Evolutionary conservation across 2,888 invertebrate genomes (phyloP).

Genomic region (Antheraea assamensis): DNA sequence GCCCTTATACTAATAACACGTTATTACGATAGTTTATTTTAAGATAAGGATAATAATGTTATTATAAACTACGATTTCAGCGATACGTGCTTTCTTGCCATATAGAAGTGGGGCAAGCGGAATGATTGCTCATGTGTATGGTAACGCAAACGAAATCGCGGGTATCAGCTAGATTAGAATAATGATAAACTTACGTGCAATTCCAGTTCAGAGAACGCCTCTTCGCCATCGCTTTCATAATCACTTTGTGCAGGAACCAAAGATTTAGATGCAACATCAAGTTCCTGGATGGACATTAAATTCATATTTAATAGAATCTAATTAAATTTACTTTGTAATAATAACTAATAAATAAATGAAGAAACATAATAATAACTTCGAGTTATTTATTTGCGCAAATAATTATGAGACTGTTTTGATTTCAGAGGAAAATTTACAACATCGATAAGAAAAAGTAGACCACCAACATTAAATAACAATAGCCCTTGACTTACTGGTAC

Average conservation of each 20-base stretch:
- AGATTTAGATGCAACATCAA: constrained; percentile 59
- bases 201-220: constrained; percentile 72
- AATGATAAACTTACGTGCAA: constrained; percentile 63
- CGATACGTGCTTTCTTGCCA: too few species aligned
- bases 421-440: constrained; percentile 30
- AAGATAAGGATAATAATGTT: too few species aligned
- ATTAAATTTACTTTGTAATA: constrained; percentile 15
- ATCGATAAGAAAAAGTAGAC: constrained; percentile 49
- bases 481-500: constrained; percentile 49
- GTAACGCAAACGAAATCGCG: not conserved
- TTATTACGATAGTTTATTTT: too few species aligned
- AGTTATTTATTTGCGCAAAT: not conserved
- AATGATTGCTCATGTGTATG: too few species aligned
- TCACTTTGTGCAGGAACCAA: constrained; percentile 61
- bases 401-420: constrained; percentile 7
- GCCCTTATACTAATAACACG: too few species aligned
- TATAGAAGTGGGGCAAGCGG: too few species aligned
- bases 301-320: constrained; percentile 10
- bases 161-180: not conserved
- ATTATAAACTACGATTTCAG: too few species aligned
- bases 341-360: not conserved
- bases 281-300: constrained; percentile 51
- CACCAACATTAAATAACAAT: constrained; percentile 34
- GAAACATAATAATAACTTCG: not conserved
- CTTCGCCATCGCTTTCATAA: constrained; percentile 77